These are phyloP conservation scores for Microdon myrmicae DNA, from an alignment of 2,888 invertebrate genomes.

Conservation along the genomic window DNA sequence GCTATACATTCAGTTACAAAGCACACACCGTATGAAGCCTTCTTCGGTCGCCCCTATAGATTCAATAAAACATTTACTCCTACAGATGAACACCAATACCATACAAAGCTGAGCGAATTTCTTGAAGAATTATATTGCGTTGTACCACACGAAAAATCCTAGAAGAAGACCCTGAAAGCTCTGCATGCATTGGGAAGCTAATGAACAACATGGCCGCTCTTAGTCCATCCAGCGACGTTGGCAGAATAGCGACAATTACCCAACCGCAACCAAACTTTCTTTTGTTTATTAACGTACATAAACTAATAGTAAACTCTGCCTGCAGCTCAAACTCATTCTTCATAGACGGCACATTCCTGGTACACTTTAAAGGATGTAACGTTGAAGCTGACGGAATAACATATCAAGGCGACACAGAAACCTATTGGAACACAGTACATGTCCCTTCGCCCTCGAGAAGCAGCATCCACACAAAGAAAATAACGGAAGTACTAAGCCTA, in stretches of 20 bases:
- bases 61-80: not conserved
- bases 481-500: not conserved
- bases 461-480: not conserved
- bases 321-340: conserved; percentile 1
- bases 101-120: conserved; percentile 6
- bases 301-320: conserved; percentile 11
- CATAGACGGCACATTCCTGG: conserved; percentile 10
- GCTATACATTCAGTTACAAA: conserved; percentile 1
- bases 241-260: conserved; percentile 2
- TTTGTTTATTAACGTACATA: conserved; percentile 13
- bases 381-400: conserved; percentile 7
- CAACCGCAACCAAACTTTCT: conserved; percentile 20
- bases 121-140: not conserved
- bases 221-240: conserved; percentile 10
- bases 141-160: no score
- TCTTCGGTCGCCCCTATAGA: conserved; percentile 10
- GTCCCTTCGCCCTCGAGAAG: conserved; percentile 11
- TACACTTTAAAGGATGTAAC: conserved; percentile 9
- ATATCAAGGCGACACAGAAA: conserved; percentile 5
- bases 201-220: conserved; percentile 13
- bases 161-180: conserved; percentile 11
- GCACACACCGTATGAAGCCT: conserved; percentile 7
- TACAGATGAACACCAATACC: conserved; percentile 4
- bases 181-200: conserved; percentile 15
- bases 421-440: conserved; percentile 12